These are phyloP conservation scores for Strigamia transsilvanica DNA, from an alignment of 2,888 invertebrate species.

Conservation along the genomic window DNA sequence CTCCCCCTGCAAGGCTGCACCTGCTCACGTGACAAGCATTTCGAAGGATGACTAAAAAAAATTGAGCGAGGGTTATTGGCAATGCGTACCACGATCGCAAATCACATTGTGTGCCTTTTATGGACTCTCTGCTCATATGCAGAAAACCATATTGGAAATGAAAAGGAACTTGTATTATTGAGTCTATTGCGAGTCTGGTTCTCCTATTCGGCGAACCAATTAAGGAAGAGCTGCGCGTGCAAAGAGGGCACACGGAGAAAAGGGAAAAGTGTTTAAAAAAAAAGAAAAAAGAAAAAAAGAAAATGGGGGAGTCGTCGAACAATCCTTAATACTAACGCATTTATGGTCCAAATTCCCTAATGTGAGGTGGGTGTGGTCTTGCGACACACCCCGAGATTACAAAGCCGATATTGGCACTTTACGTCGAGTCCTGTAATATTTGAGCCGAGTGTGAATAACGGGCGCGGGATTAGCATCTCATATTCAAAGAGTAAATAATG, in stretches of 20 bases:
- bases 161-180: slow-evolving; percentile 47
- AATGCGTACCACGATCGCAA: slow-evolving; percentile 46
- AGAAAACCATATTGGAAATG: slow-evolving; percentile 38
- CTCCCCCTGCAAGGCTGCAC: neutral
- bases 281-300: neutral
- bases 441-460: slow-evolving; percentile 40
- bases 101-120: slow-evolving; percentile 34
- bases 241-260: neutral
- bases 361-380: slow-evolving; percentile 46
- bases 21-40: slow-evolving; percentile 35
- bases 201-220: slow-evolving; percentile 17
- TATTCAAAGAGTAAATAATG: slow-evolving; percentile 28
- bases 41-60: slow-evolving; percentile 7
- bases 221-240: slow-evolving; percentile 45
- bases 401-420: slow-evolving; percentile 49
- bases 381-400: slow-evolving; percentile 47
- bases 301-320: slow-evolving; percentile 1
- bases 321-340: slow-evolving; percentile 45
- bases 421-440: slow-evolving; percentile 39
- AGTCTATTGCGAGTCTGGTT: slow-evolving; percentile 11
- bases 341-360: slow-evolving; percentile 49
- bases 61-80: slow-evolving; percentile 28
- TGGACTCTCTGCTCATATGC: slow-evolving; percentile 14
- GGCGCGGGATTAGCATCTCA: slow-evolving; percentile 42
- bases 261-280: neutral